A percentile compares a stretch with the other conserved stretches of the same genome.
Evolutionary conservation across 1,140 invertebrate species (phyloP).

Genomic region (Hylaeus anthracinus): DNA sequence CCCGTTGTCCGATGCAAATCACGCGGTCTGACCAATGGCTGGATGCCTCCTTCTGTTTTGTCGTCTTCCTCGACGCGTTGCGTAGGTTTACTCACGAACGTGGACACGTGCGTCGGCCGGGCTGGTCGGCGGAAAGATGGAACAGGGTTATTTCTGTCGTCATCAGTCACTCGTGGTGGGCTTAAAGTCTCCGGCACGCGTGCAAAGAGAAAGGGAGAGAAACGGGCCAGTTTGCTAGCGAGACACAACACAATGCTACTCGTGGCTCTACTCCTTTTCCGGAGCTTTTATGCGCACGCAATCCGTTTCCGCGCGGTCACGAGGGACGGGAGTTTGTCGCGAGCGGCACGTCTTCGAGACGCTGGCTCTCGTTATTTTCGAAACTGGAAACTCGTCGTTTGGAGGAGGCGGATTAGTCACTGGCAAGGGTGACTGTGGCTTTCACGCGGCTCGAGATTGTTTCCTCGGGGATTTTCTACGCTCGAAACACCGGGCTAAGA

Average conservation of each 20-base stretch:
- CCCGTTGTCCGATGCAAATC: constrained; percentile 40
- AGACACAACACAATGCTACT: constrained; percentile 57
- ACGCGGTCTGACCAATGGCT: constrained; percentile 18
- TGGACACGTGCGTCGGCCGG: constrained; percentile 68
- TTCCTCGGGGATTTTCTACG: constrained; percentile 34
- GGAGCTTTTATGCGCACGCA: constrained; percentile 50
- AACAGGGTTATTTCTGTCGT: constrained; percentile 74
- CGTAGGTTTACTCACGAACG: constrained; percentile 69
- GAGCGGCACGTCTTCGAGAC: constrained; percentile 35
- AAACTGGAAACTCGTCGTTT: constrained; percentile 18
- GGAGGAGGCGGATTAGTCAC: constrained; percentile 41
- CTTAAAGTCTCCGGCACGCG: constrained; percentile 33
- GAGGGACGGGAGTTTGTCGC: constrained; percentile 8
- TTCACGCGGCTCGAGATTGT: constrained; percentile 13
- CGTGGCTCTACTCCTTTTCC: constrained; percentile 56
- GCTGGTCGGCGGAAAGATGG: constrained; percentile 58
- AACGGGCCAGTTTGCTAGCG: constrained; percentile 37
- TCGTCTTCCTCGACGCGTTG: constrained; percentile 45
- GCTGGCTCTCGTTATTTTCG: constrained; percentile 48
- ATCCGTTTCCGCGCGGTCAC: constrained; percentile 53
- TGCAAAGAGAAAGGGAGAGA: constrained; percentile 24
- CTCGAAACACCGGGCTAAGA: background rate
- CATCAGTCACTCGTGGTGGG: constrained; percentile 73
- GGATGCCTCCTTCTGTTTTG: constrained; percentile 13
- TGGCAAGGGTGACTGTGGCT: constrained; percentile 24